Evolutionary conservation across 2,797 vertebrate species (phyloP).

Genomic region (Xenops minutus): DNA sequence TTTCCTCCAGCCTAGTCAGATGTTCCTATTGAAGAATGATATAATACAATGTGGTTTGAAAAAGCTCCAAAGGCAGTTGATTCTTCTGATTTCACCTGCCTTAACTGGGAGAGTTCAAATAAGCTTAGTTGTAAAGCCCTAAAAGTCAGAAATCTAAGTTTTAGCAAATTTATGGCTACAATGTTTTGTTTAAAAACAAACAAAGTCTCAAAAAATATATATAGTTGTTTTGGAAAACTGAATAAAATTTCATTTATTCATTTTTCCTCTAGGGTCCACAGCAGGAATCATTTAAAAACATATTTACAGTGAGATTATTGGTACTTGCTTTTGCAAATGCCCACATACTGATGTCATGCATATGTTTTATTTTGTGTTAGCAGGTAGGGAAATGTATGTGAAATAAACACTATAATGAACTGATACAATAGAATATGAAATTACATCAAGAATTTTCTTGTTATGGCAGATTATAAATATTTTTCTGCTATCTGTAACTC

Average conservation of each 20-base stretch:
- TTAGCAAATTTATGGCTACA: background rate
- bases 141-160: background rate
- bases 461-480: slow-evolving; percentile 57
- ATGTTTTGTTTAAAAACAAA: background rate
- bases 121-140: background rate
- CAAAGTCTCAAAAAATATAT: background rate
- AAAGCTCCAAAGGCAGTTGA: background rate
- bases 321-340: slow-evolving; percentile 30
- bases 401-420: slow-evolving; percentile 21
- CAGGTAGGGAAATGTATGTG: slow-evolving; percentile 36
- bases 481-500: slow-evolving; percentile 42
- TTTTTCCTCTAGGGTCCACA: background rate
- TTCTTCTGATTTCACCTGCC: background rate
- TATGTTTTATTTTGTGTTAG: slow-evolving; percentile 51
- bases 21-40: background rate
- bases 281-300: background rate
- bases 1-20: background rate
- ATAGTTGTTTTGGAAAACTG: background rate
- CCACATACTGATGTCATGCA: slow-evolving; percentile 51
- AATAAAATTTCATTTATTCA: background rate
- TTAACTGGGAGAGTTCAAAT: background rate
- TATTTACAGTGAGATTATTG: background rate
- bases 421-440: slow-evolving; percentile 51
- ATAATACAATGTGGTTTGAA: background rate
- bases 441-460: slow-evolving; percentile 54